These are phyloP conservation scores for Toxostoma redivivum DNA, from an alignment of 2,113 vertebrate genomes.

Conservation along the genomic window DNA sequence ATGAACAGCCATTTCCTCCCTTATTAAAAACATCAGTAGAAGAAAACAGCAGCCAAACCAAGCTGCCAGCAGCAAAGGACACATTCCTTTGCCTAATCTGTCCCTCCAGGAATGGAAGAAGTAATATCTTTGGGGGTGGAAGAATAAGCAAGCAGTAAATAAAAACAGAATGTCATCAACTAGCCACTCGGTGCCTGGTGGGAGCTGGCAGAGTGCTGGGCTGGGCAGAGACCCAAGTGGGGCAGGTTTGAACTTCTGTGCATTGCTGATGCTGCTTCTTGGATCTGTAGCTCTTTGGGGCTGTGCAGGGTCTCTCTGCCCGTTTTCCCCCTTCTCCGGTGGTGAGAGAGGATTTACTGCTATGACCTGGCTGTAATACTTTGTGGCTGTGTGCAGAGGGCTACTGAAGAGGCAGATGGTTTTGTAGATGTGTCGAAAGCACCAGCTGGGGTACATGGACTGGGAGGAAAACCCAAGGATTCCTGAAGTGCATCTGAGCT, in stretches of 20 bases:
- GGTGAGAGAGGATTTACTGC: not conserved
- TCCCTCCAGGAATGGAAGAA: constrained; percentile 26
- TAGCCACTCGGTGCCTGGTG: not conserved
- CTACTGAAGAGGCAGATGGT: not conserved
- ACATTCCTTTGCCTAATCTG: constrained; percentile 49
- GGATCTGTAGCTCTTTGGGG: not conserved
- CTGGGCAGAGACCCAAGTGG: constrained; percentile 36
- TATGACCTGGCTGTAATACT: not conserved
- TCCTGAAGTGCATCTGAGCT: not conserved
- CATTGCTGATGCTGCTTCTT: not conserved
- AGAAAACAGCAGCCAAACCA: constrained; percentile 18
- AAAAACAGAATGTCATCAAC: not conserved
- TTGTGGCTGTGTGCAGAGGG: not conserved
- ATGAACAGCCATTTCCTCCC: constrained; percentile 40
- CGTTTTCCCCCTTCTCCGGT: not conserved
- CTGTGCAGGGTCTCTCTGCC: fast-evolving
- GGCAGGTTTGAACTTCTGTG: not conserved
- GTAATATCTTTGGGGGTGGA: not conserved
- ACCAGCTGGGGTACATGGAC: not conserved
- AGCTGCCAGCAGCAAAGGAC: constrained; percentile 40
- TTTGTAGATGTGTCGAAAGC: not conserved
- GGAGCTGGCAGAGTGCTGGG: constrained; percentile 16
- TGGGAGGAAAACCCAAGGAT: not conserved
- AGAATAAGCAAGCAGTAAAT: constrained; percentile 44
- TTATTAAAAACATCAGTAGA: constrained; percentile 58